Percentiles rank a stretch among this genome's conserved stretches.
Evolutionary conservation across 2,888 invertebrate genomes (phyloP).

Genomic region (Apodemia mormo): DNA sequence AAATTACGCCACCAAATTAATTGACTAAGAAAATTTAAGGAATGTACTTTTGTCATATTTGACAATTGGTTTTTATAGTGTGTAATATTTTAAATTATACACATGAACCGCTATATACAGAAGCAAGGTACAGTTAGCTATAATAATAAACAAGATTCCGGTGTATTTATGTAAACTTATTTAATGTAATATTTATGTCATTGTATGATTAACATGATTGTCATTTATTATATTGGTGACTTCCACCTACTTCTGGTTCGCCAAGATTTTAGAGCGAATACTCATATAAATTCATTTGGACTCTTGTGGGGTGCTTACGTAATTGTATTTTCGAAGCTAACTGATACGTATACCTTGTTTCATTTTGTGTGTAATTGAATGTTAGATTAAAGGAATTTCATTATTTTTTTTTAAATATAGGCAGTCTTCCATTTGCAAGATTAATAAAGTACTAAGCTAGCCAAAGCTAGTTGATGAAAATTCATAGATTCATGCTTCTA

Average conservation of each 20-base stretch:
- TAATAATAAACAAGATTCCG: background rate
- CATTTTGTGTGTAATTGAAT: background rate
- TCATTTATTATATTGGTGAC: background rate
- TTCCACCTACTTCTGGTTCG: background rate
- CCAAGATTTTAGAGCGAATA: background rate
- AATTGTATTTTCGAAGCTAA: background rate
- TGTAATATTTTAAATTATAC: background rate
- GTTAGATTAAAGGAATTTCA: constrained; percentile 8
- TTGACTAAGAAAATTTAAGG: constrained; percentile 23
- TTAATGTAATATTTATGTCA: background rate
- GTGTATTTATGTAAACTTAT: background rate
- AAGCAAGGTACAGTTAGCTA: background rate
- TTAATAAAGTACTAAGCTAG: background rate
- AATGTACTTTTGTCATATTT: constrained; percentile 21
- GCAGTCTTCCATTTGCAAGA: background rate
- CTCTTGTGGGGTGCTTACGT: background rate
- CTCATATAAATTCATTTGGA: background rate
- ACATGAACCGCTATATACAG: background rate
- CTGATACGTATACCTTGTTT: background rate
- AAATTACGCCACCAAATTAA: constrained; percentile 46
- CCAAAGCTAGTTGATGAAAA: background rate
- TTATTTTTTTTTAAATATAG: background rate
- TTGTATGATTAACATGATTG: background rate
- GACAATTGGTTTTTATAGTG: background rate
- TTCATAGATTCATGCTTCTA: background rate